Base-by-base conservation (phyloP, 2,797 vertebrate genomes). In the Coracias cyanogaster region DNA sequence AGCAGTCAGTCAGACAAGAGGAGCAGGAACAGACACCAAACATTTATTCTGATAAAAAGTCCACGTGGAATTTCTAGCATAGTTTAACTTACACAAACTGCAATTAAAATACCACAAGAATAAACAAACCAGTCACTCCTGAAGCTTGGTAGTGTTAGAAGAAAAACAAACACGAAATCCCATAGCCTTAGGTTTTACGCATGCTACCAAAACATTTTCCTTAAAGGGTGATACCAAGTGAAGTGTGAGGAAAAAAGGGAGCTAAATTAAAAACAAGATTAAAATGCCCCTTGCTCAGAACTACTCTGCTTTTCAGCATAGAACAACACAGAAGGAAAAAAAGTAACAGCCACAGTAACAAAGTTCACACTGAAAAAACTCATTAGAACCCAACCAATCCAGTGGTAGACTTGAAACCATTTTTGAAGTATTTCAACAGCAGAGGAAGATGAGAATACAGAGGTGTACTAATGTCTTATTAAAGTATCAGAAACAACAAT, bases 81-180 rank as follows among this genome's bases (percentile, higher is more conserved):
- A 95, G 92, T 81, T 96, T 72, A 78, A 79, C 61, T 96, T 86
- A 90, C 89, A 96, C 76, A 90, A 90, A 94, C 76, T 81, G 93
- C 91, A 95, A 95, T 96, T 94, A 96, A 97, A 96, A 96, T 96
- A 90, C 95, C 96, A 89, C 73, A 77, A 90, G 90, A 89, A 95
- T 94, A 97, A 96, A 96, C 87, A 96, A 95, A 90, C 39, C 70
- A 57, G 22, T 80, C 69, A 76, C 65, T 86, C 85, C 82, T 28
- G 15, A 78, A 96, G 90, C 48, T 90, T 88, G 62, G 72, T 91
- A 89, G 89, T 7, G 9, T 39, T 71, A 82, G 70, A 94, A 96
- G 76, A 91, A 96, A 95, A 96, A 87, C 89, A 95, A 96, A 88
- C 89, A 64, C 20, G 21, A 65, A 82, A 89, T 52, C 51, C 51